These are phyloP conservation scores for Brachymystax lenok DNA, from an alignment of 2,797 vertebrate species.

Conservation along the genomic window DNA sequence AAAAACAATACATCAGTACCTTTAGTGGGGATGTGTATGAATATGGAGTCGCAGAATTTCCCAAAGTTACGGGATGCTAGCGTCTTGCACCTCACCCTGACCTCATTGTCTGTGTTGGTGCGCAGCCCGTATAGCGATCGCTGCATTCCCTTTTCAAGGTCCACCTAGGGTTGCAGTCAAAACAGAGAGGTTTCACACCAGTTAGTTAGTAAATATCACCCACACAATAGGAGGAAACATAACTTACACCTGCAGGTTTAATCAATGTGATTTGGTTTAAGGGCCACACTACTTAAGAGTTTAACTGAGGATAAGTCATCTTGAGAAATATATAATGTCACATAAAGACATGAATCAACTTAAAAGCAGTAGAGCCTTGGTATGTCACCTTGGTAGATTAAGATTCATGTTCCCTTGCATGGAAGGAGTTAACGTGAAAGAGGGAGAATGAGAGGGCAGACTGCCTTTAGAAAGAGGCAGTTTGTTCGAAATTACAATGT, in stretches of 20 bases:
- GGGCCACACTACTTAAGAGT: too few relatives aligned
- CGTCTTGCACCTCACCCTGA: constrained; percentile 84
- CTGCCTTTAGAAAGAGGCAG: not conserved
- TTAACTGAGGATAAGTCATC: too few relatives aligned
- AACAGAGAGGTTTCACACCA: constrained; percentile 1
- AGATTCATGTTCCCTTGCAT: not conserved
- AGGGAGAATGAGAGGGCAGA: not conserved
- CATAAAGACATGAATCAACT: not conserved
- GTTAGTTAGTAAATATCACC: not conserved
- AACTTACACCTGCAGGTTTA: not conserved
- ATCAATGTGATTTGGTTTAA: not conserved
- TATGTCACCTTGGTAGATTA: not conserved
- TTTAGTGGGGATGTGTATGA: constrained; percentile 69
- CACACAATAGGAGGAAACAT: not conserved
- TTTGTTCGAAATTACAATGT: not conserved
- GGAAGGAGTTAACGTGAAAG: not conserved
- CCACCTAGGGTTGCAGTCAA: constrained; percentile 65
- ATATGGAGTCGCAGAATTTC: constrained; percentile 85
- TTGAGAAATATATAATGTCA: too few relatives aligned
- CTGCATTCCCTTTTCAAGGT: constrained; percentile 68
- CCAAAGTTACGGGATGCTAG: constrained; percentile 78
- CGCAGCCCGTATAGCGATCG: constrained; percentile 83
- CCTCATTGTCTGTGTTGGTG: constrained; percentile 82
- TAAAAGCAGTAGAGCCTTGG: not conserved
- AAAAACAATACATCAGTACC: constrained; percentile 48